Percentiles rank a stretch among this genome's conserved stretches.
These are phyloP conservation scores for Clusia tigrina DNA, from an alignment of 2,888 invertebrate genomes.

Conservation along the genomic window DNA sequence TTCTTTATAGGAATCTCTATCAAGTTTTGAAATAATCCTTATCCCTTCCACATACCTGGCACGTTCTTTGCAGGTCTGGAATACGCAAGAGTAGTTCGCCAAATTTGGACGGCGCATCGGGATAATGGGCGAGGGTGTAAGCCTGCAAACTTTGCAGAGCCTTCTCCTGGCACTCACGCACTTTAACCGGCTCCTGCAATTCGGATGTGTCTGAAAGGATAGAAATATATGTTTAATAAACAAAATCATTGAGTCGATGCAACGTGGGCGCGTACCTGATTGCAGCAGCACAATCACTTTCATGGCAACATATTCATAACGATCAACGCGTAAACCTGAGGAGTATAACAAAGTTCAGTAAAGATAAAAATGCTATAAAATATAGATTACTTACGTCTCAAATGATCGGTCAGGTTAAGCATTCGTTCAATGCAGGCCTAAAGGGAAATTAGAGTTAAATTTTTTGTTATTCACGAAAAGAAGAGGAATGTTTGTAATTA, in stretches of 20 bases:
- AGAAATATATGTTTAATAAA: not conserved
- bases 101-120: slow-evolving; percentile 92
- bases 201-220: slow-evolving; percentile 81
- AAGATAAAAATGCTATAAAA: no score
- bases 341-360: no score
- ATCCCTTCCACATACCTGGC: slow-evolving; percentile 81
- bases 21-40: no score
- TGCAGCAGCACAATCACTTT: slow-evolving; percentile 92
- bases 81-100: slow-evolving; percentile 91
- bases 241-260: not conserved
- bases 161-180: slow-evolving; percentile 92
- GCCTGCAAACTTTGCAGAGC: slow-evolving; percentile 90
- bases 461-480: no score
- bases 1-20: no score
- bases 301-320: slow-evolving; percentile 96
- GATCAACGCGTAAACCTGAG: slow-evolving; percentile 88
- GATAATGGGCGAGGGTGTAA: slow-evolving; percentile 89
- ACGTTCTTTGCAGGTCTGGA: slow-evolving; percentile 93
- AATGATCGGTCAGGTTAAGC: slow-evolving; percentile 92
- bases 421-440: slow-evolving; percentile 89
- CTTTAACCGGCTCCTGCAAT: slow-evolving; percentile 91
- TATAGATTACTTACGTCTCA: no score
- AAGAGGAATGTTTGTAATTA: slow-evolving; percentile 43
- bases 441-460: not conserved
- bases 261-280: slow-evolving; percentile 72